Base-by-base conservation (phyloP, 2,888 invertebrate species). In the Dasysyrphus tricinctus region DNA sequence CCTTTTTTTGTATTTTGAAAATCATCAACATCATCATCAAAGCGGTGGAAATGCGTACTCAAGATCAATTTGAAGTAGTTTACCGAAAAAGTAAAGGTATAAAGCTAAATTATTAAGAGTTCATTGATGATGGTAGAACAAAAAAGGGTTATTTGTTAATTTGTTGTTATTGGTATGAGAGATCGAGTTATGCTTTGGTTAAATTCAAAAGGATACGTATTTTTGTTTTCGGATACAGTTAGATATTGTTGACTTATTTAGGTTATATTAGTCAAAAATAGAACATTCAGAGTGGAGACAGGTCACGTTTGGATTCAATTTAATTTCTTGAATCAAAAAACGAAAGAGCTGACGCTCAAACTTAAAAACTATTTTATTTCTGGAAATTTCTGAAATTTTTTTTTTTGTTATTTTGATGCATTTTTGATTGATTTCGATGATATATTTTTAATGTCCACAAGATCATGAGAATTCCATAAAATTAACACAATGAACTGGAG, bases 21-120 rank as follows among this genome's bases (percentile, higher is more conserved):
- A 32, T 29, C 78, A 69, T 72, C 47, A 74, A 67, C 76, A 59
- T 72, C 47, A 74, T 72, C 76, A 59, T 69, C 77, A 78, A 78
- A 86, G 78, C 82, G 86, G 82, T 86, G 65, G 77, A 54, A 37
- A 44, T 42, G 19, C 61, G 69, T 57, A 78, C 86, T 86, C 78
- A 34, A 86, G 78, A 86, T 86, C 86, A 72, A 72, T 79, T 75
- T 86, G 59, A 86, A 86, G 82, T 51, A 78, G 74, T 78, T 74
- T 86, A 77, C 37, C 37, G 29, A 29, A 47, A 59, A 77, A 39
- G 32, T 3, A 61, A 44, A 59, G 75, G 63, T 63, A n/a, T n/a
- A 54, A 56, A 32, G 61, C 37, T 61, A 34, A 67, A 61, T 56
- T 72, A n/a, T 49, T 32, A 39, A 16, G 44, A 76, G 16, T 56